Evolutionary conservation across 2,113 vertebrate genomes (phyloP), one percentile per base, ranked within the genome.

Genomic region (Chloropsis cyanopogon): DNA sequence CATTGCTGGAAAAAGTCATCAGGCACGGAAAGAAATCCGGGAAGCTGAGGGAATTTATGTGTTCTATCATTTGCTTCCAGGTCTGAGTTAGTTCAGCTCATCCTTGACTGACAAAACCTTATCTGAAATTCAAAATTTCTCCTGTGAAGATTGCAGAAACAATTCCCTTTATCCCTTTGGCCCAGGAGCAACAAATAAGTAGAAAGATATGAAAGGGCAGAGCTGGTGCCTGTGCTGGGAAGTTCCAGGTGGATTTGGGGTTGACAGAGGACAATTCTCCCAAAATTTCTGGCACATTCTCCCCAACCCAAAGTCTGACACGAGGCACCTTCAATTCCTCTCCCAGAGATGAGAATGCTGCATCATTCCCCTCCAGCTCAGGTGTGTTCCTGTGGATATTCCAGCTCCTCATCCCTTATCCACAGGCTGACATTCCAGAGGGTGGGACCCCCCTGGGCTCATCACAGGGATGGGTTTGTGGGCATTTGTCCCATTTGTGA

Each of bases 51-150:
- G 76, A 78, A 82, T 94, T 80, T 56, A 73, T 87, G 83, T 86
- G 75, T 6, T 31, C 64, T 78, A 1, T 82, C 80, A 82, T 90
- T 91, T 59, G 87, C 85, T 93, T 88, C 76, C 89, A 87, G 88
- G 61, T 94, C 76, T 35, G 54, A 93, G 39, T 52, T 53, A 41
- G 89, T 64, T 90, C 72, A 86, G 91, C 50, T 93, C 59, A 47
- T 82, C 66, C 72, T 49, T 87, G 87, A 93, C 76, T 93, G 88
- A 90, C 84, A 93, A 90, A 86, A 68, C 59, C 68, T 71, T 61
- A 88, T 73, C 91, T 81, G 21, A 80, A 92, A 75, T 76, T 77
- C 49, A 12, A 44, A 39, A 73, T 23, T 88, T 57, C 73, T 79
- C 68, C 72, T 81, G 72, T 71, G 47, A 90, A 93, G 82, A 47